These are phyloP conservation scores for Euwallacea similis DNA, from an alignment of 1,140 invertebrate species.

Conservation along the genomic window DNA sequence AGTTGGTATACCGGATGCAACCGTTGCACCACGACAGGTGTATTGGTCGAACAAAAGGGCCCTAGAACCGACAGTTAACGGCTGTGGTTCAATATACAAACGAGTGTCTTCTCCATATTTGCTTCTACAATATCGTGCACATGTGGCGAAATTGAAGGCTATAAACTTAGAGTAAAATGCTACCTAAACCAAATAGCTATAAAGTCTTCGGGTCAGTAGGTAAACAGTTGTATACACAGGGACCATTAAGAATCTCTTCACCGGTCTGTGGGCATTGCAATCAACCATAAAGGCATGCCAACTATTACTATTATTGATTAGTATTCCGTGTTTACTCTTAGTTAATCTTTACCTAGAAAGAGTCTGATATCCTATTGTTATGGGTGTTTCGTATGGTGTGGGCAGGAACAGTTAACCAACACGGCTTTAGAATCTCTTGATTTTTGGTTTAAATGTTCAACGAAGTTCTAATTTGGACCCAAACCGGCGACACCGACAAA, in stretches of 20 bases:
- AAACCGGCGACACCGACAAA: too few species aligned
- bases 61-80: constrained; percentile 10
- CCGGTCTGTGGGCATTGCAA: constrained; percentile 5
- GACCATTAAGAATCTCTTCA: too few species aligned
- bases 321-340: constrained; percentile 37
- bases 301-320: constrained; percentile 31
- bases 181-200: too few species aligned
- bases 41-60: constrained; percentile 10
- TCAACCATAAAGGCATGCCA: constrained; percentile 21
- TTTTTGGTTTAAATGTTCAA: background rate
- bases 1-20: background rate
- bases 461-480: background rate
- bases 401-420: constrained; percentile 36
- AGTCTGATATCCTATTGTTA: constrained; percentile 32
- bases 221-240: too few species aligned
- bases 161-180: too few species aligned
- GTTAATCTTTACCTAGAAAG: constrained; percentile 37
- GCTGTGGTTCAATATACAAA: background rate
- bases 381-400: constrained; percentile 35
- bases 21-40: constrained; percentile 10
- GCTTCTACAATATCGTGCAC: too few species aligned
- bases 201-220: too few species aligned
- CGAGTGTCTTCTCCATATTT: background rate
- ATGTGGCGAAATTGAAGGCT: too few species aligned
- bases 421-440: constrained; percentile 33